Percentiles rank a stretch among this genome's conserved stretches.
Conservation (phyloP, 2,113 vertebrate species). For the Nothoprocta perdicaria region DNA sequence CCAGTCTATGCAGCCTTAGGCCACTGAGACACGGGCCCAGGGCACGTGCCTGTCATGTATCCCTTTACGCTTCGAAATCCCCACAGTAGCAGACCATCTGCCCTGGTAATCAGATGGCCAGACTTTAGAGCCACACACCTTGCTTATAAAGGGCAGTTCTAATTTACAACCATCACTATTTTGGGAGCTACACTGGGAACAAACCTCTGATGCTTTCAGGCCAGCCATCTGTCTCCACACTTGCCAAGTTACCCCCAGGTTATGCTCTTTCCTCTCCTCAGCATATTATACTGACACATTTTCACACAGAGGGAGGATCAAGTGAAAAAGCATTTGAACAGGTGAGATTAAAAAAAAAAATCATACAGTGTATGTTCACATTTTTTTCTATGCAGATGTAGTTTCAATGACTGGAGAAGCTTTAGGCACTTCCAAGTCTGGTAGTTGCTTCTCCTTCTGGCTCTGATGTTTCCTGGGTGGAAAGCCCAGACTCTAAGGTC, state of each 20-base stretch:
- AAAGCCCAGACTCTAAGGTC: accelerated
- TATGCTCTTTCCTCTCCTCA: slow-evolving; percentile 52
- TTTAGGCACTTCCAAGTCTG: not conserved
- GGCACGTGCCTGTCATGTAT: slow-evolving; percentile 63
- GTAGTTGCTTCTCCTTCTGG: not conserved
- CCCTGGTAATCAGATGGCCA: slow-evolving; percentile 40
- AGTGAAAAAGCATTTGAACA: not conserved
- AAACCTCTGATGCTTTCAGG: slow-evolving; percentile 52
- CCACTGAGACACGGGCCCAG: slow-evolving; percentile 36
- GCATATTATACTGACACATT: not conserved
- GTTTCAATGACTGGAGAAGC: not conserved
- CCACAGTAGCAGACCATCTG: slow-evolving; percentile 56
- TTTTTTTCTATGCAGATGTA: not conserved
- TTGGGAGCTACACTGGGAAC: slow-evolving; percentile 40
- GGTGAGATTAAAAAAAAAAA: not conserved
- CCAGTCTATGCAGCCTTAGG: slow-evolving; percentile 23
- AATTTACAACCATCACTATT: slow-evolving; percentile 61
- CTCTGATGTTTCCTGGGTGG: not conserved
- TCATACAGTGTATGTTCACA: not conserved
- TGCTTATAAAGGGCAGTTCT: slow-evolving; percentile 66
- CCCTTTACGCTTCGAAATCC: slow-evolving; percentile 57
- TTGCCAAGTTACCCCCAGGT: slow-evolving; percentile 38
- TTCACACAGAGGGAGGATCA: not conserved
- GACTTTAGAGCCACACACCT: slow-evolving; percentile 29
- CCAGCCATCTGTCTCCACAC: slow-evolving; percentile 52